Evolutionary conservation across 1,140 invertebrate species (phyloP).

Genomic region (Polypedilum vanderplanki): DNA sequence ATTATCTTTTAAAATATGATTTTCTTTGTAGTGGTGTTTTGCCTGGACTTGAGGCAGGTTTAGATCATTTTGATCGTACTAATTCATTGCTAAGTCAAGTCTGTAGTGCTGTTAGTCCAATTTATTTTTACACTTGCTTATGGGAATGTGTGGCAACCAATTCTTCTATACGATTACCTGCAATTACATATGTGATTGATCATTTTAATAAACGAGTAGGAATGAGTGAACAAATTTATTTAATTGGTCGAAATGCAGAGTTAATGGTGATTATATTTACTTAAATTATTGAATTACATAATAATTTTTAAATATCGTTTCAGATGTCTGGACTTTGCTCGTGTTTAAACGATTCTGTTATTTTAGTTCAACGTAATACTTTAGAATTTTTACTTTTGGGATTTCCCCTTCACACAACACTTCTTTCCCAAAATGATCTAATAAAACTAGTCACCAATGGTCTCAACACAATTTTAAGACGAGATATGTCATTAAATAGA

Average conservation of each 20-base stretch:
- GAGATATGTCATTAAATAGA: constrained; percentile 89
- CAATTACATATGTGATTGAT: constrained; percentile 70
- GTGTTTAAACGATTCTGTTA: constrained; percentile 67
- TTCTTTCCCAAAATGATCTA: constrained; percentile 67
- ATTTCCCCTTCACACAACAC: constrained; percentile 79
- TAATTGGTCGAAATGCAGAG: constrained; percentile 81
- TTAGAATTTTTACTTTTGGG: constrained; percentile 77
- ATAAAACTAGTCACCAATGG: constrained; percentile 71
- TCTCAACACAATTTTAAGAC: constrained; percentile 72
- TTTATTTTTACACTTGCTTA: constrained; percentile 79
- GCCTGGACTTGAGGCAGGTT: constrained; percentile 82
- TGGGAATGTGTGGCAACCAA: constrained; percentile 84
- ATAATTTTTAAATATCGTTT: constrained; percentile 29
- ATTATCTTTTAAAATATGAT: too few relatives aligned
- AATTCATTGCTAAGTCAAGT: constrained; percentile 71
- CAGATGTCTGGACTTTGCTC: constrained; percentile 47
- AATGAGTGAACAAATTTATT: constrained; percentile 78
- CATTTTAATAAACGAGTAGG: constrained; percentile 77
- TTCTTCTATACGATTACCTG: constrained; percentile 75
- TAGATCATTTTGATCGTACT: constrained; percentile 81
- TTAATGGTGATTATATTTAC: constrained; percentile 58
- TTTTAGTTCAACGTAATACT: constrained; percentile 80
- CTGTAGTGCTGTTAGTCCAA: constrained; percentile 57
- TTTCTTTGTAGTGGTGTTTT: constrained; percentile 55
- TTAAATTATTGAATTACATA: constrained; percentile 27